Conservation (phyloP, 2,888 invertebrate species). For the Sinelater perroti region DNA sequence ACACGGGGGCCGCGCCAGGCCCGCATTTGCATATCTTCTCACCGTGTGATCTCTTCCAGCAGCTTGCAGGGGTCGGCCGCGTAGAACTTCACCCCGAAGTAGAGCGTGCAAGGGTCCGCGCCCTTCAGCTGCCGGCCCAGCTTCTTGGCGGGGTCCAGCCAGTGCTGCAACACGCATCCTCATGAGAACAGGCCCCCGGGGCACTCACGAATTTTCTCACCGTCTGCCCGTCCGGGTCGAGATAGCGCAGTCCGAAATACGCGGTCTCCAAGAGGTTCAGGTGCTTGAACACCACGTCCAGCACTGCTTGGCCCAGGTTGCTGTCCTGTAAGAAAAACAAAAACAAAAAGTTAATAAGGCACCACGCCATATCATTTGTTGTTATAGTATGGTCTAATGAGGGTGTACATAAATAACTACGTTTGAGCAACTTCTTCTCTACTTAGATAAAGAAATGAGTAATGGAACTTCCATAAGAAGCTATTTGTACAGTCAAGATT, state of each 20-base stretch:
- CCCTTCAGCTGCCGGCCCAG: conserved; percentile 86
- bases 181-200: conserved; percentile 16
- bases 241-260: conserved; percentile 93
- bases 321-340: conserved; percentile 77
- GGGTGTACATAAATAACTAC: too few species aligned
- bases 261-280: conserved; percentile 94
- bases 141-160: conserved; percentile 92
- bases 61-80: conserved; percentile 96
- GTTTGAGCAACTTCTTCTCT: too few species aligned
- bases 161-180: conserved; percentile 73
- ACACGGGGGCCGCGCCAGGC: conserved; percentile 39
- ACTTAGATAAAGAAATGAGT: too few species aligned
- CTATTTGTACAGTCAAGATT: too few species aligned
- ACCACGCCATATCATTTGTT: too few species aligned
- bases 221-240: conserved; percentile 93
- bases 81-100: conserved; percentile 97
- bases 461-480: too few species aligned
- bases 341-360: too few species aligned
- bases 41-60: conserved; percentile 95
- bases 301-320: conserved; percentile 85
- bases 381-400: too few species aligned
- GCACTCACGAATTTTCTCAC: conserved; percentile 65
- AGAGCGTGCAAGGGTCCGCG: conserved; percentile 77
- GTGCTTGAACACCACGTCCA: conserved; percentile 92
- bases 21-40: conserved; percentile 49